phyloP scores from a whole-genome alignment of 2,797 vertebrate genomes.

The Ceyx erithaca region DNA sequence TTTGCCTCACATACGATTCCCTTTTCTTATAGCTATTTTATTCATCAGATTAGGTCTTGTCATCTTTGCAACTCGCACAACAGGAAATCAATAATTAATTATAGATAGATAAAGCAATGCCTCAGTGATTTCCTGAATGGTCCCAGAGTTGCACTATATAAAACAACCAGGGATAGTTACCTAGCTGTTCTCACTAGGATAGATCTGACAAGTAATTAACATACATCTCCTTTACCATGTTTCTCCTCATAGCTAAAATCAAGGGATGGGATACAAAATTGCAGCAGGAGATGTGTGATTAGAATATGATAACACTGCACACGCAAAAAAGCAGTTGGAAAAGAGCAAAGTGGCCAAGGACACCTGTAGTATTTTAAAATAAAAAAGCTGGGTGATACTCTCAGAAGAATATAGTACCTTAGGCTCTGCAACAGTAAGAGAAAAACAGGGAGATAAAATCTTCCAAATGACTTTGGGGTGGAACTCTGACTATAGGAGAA shows the following conservation, averaged over 20 bases:
- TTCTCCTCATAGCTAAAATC: neutral
- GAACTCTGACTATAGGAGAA: slow-evolving; percentile 5
- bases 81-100: slow-evolving; percentile 78
- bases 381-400: neutral
- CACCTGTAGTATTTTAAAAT: neutral
- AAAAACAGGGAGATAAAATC: neutral
- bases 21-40: slow-evolving; percentile 41
- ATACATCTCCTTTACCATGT: neutral
- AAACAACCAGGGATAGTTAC: neutral
- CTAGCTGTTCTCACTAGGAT: neutral
- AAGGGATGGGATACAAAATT: neutral
- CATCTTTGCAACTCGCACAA: slow-evolving; percentile 38
- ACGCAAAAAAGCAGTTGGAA: neutral
- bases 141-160: neutral
- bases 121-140: slow-evolving; percentile 23
- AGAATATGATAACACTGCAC: neutral
- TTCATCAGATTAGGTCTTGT: slow-evolving; percentile 61
- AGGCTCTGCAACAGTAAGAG: neutral
- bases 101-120: slow-evolving; percentile 57
- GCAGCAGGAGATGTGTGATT: neutral
- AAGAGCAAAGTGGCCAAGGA: neutral
- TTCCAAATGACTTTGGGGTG: neutral
- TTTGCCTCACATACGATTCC: slow-evolving; percentile 35
- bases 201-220: neutral
- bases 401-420: neutral